Conservation (phyloP, 1,140 invertebrate species). For the Drosophila littoralis region DNA sequence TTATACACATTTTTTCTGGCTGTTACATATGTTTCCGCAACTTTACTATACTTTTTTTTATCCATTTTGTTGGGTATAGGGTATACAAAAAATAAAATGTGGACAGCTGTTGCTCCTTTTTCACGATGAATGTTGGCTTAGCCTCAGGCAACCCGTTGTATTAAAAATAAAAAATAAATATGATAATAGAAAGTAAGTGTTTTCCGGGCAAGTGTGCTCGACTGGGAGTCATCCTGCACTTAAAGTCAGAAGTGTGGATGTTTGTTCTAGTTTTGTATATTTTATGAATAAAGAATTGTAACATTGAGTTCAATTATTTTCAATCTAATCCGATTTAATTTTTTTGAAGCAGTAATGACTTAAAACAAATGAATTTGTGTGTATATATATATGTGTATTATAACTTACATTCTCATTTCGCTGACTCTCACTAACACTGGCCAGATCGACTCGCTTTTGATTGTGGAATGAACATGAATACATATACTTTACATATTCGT, state of each 20-base stretch:
- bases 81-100: conserved; percentile 15
- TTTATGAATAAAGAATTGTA: not conserved
- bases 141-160: conserved; percentile 41
- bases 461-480: not conserved
- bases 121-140: conserved; percentile 13
- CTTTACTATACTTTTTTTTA: not conserved
- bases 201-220: not conserved
- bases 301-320: no score
- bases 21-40: not conserved
- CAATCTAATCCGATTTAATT: no score
- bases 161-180: conserved; percentile 12
- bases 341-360: no score
- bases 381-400: no score
- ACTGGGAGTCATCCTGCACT: not conserved
- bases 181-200: conserved; percentile 1
- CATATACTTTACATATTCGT: not conserved
- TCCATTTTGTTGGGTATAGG: not conserved
- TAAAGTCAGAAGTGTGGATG: not conserved
- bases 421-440: no score
- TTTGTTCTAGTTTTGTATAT: not conserved
- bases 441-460: no score
- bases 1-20: no score
- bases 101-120: conserved; percentile 34
- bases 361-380: not conserved
- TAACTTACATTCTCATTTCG: no score